A percentile compares a stretch with the other conserved stretches of the same genome.
Evolutionary conservation across 1,140 invertebrate species (phyloP).

Genomic region (Phortica variegata): DNA sequence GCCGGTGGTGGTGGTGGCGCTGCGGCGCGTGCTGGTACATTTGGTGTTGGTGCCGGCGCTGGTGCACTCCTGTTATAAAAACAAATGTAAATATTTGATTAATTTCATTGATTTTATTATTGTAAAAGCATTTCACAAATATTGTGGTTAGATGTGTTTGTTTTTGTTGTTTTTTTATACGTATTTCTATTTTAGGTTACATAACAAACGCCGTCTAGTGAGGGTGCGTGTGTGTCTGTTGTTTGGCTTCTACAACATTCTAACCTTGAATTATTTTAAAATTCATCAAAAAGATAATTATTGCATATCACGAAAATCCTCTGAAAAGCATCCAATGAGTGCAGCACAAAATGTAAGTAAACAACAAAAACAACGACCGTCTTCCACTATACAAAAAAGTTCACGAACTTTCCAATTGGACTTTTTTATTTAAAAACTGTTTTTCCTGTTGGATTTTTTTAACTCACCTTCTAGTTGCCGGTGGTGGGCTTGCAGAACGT

Average conservation of each 20-base stretch:
- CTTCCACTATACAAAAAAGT: no score
- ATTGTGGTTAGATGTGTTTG: conserved; percentile 7
- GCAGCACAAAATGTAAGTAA: no score
- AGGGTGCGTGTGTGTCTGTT: no score
- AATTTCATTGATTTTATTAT: background rate
- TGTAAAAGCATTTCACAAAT: conserved; percentile 12
- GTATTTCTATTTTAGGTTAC: conserved; percentile 34
- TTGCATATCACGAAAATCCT: no score
- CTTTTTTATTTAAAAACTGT: no score
- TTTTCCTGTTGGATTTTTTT: no score
- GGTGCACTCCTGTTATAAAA: conserved; percentile 25
- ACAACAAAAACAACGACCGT: no score
- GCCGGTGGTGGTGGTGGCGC: conserved; percentile 44
- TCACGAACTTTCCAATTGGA: no score
- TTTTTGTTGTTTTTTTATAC: conserved; percentile 9
- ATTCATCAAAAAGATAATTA: no score
- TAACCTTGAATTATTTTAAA: no score
- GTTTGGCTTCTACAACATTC: no score
- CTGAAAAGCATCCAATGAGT: no score
- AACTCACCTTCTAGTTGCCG: conserved; percentile 63
- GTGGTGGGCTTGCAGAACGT: conserved; percentile 69
- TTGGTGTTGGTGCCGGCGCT: conserved; percentile 25
- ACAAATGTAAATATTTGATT: conserved; percentile 7
- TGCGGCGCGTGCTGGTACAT: conserved; percentile 53
- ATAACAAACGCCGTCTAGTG: conserved; percentile 28